A percentile compares a stretch with the other conserved stretches of the same genome.
Evolutionary conservation across 1,140 invertebrate genomes (phyloP).

Genomic region (Lamellibrachia luymesi): DNA sequence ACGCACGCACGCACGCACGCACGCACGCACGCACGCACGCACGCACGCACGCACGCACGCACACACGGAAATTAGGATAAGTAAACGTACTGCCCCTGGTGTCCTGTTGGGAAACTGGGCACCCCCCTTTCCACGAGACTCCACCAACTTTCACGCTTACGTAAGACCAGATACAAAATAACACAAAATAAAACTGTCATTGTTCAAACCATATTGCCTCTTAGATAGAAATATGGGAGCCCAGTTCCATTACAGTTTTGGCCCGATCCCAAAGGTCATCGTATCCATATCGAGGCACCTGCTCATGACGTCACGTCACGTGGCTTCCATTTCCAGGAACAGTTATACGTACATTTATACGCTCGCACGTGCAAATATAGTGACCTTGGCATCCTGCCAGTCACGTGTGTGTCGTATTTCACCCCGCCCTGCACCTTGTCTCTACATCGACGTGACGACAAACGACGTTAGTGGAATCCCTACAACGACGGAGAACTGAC

Average conservation of each 20-base stretch:
- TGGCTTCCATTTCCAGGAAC: not conserved
- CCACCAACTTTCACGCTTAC: not conserved
- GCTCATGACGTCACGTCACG: not conserved
- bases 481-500: too few relatives aligned
- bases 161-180: not conserved
- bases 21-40: not conserved
- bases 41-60: not conserved
- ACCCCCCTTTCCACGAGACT: not conserved
- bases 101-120: too few relatives aligned
- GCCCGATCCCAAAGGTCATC: not conserved
- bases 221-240: not conserved
- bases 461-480: too few relatives aligned
- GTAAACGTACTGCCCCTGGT: not conserved
- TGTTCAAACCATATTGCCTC: not conserved
- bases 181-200: not conserved
- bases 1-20: not conserved
- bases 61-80: not conserved
- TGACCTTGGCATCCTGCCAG: not conserved
- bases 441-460: too few relatives aligned
- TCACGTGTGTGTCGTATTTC: not conserved
- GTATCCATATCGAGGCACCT: not conserved
- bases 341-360: not conserved
- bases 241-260: not conserved
- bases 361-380: not conserved
- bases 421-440: not conserved